phyloP scores from a whole-genome alignment of 2,888 invertebrate species.

The Cheilosia vulpina region DNA sequence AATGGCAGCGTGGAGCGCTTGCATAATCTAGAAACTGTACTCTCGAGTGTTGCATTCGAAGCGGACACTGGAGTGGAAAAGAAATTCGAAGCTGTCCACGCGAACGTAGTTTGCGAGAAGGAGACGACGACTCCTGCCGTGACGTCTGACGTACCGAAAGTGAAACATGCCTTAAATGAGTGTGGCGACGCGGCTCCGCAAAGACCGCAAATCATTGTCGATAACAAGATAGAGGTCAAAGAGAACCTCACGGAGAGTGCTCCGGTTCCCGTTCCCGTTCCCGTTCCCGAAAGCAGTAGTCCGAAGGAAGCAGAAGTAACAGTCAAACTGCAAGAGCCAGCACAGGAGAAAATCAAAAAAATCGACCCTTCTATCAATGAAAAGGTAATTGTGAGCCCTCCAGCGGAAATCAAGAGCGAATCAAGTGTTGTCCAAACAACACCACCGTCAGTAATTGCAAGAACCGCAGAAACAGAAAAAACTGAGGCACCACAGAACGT shows the following conservation, averaged over 20 bases:
- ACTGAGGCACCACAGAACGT: neutral
- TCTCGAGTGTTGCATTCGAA: neutral
- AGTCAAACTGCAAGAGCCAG: neutral
- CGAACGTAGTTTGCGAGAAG: conserved; percentile 62
- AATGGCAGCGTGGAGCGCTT: conserved; percentile 21
- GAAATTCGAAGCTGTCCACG: neutral
- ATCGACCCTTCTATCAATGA: conserved; percentile 16
- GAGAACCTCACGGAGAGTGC: conserved; percentile 38
- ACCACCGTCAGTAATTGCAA: conserved; percentile 47
- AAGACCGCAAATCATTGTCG: conserved; percentile 62
- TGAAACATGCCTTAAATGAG: conserved; percentile 61
- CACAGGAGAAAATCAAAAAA: conserved; percentile 17
- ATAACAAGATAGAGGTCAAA: conserved; percentile 54
- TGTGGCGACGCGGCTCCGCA: conserved; percentile 74
- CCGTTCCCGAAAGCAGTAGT: neutral
- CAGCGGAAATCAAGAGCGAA: conserved; percentile 45
- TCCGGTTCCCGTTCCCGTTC: neutral
- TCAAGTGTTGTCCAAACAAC: neutral
- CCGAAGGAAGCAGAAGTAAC: conserved; percentile 34
- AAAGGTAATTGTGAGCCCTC: neutral
- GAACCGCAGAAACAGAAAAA: conserved; percentile 34
- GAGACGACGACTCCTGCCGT: conserved; percentile 82
- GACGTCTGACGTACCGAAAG: conserved; percentile 79
- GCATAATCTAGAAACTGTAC: conserved; percentile 4
- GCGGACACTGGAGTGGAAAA: neutral